Evolutionary conservation across 2,888 invertebrate genomes (phyloP).

Genomic region (Himalopsyche kuldschensis): DNA sequence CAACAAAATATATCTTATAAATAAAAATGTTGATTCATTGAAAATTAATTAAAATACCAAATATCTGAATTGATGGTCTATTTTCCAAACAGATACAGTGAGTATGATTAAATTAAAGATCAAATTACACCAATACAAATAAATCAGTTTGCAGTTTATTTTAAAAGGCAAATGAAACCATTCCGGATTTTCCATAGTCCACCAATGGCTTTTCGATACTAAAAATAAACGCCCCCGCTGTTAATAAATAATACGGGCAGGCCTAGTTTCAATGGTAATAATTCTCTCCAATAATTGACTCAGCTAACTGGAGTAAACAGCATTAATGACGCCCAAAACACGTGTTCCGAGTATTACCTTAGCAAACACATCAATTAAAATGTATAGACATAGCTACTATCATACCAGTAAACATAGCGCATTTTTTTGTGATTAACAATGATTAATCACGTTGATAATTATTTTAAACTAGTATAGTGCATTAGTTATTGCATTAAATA

Average conservation of each 20-base stretch:
- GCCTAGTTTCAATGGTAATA: not conserved
- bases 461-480: not conserved
- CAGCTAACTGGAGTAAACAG: not conserved
- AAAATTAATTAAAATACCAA: too few relatives aligned
- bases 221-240: not conserved
- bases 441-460: not conserved
- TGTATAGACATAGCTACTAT: too few relatives aligned
- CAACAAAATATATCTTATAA: too few relatives aligned
- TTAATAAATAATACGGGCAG: not conserved
- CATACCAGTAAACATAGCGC: too few relatives aligned
- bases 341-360: too few relatives aligned
- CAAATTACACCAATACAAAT: not conserved
- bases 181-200: not conserved
- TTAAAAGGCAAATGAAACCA: not conserved
- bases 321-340: too few relatives aligned
- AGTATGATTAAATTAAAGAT: not conserved
- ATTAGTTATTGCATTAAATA: too few relatives aligned
- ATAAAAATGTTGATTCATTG: too few relatives aligned
- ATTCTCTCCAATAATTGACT: not conserved
- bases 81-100: too few relatives aligned
- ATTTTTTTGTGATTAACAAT: not conserved
- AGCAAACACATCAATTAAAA: too few relatives aligned
- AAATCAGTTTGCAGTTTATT: not conserved
- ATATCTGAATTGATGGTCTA: too few relatives aligned
- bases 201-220: not conserved